These are phyloP conservation scores for Urophycis tenuis DNA, from an alignment of 2,797 vertebrate species.

Conservation along the genomic window DNA sequence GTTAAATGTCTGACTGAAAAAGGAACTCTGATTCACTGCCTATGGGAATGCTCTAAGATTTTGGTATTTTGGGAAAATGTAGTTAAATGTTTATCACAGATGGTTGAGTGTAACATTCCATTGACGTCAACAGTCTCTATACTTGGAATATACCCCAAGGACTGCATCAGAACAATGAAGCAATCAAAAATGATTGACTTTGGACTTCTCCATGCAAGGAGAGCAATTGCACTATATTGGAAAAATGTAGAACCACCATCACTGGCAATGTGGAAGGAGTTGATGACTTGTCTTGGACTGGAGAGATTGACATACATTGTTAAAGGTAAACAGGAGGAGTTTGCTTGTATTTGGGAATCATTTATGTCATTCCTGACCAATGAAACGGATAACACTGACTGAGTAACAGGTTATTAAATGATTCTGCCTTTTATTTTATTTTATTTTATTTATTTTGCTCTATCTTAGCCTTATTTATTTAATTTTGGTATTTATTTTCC, in stretches of 20 bases:
- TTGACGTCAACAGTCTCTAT: slow-evolving; percentile 14
- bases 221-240: slow-evolving; percentile 21
- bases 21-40: slow-evolving; percentile 11
- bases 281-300: slow-evolving; percentile 14
- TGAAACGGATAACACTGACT: no score
- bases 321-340: slow-evolving; percentile 1
- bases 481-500: no score
- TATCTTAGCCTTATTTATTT: no score
- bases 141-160: slow-evolving; percentile 17
- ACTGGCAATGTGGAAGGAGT: slow-evolving; percentile 6
- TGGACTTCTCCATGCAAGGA: slow-evolving; percentile 21
- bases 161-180: slow-evolving; percentile 9
- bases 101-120: slow-evolving; percentile 5
- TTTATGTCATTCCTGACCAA: no score
- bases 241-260: slow-evolving; percentile 11
- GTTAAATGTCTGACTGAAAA: slow-evolving; percentile 11
- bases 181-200: slow-evolving; percentile 16
- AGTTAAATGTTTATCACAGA: slow-evolving; percentile 8
- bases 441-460: no score
- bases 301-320: slow-evolving; percentile 18
- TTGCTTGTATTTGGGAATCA: not conserved
- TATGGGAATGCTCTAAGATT: slow-evolving; percentile 16
- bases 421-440: no score
- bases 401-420: no score
- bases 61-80: slow-evolving; percentile 12